Evolutionary conservation across 2,888 invertebrate genomes (phyloP).

Genomic region (Drosophila dives): DNA sequence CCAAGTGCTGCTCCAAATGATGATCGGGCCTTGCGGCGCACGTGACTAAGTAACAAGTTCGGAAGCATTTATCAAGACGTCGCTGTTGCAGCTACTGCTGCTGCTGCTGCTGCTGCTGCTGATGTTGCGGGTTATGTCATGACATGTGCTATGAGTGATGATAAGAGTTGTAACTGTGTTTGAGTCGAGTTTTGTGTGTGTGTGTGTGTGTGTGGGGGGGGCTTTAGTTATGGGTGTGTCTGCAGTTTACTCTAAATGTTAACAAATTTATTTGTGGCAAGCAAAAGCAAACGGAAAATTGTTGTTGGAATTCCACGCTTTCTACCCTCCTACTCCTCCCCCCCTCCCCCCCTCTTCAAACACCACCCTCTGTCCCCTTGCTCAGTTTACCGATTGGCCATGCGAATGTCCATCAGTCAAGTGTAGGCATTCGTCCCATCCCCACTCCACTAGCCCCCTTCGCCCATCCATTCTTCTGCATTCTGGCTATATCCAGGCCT

Average conservation of each 20-base stretch:
- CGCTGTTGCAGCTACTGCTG: conserved; percentile 14
- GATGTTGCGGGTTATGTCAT: neutral
- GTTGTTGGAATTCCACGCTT: conserved; percentile 8
- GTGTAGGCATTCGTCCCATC: conserved; percentile 25
- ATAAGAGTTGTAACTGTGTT: conserved; percentile 16
- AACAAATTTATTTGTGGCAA: conserved; percentile 72
- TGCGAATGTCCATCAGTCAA: conserved; percentile 51
- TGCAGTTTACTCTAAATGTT: conserved; percentile 45
- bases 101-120: neutral
- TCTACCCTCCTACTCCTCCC: neutral
- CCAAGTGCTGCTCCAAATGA: conserved; percentile 40
- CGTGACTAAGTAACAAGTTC: conserved; percentile 62
- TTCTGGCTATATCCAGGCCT: neutral
- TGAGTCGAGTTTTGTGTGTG: neutral
- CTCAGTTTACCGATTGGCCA: neutral
- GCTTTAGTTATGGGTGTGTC: neutral
- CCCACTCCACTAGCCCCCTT: neutral
- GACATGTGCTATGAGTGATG: conserved; percentile 49
- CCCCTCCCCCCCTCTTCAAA: neutral
- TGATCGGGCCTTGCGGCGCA: conserved; percentile 32
- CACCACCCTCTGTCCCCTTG: neutral
- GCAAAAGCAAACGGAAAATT: conserved; percentile 59
- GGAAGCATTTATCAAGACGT: conserved; percentile 63
- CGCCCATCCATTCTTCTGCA: neutral
- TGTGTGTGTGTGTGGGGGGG: neutral